Evolutionary conservation across 2,113 vertebrate genomes (phyloP).

Genomic region (Ovibos moschatus): DNA sequence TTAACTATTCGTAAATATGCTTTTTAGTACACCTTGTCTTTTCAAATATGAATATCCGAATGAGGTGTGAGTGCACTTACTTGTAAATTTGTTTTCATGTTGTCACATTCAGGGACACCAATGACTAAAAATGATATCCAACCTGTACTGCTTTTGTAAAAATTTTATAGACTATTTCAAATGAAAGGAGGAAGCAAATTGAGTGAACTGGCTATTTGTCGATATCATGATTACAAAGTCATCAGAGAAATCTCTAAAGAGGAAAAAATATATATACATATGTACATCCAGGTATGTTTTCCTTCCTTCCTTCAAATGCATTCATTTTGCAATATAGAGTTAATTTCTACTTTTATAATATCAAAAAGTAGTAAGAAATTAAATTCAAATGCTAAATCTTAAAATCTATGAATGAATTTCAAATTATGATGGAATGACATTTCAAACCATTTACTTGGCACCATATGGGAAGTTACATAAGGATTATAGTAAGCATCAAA

Average conservation of each 20-base stretch:
- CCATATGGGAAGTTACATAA: conserved; percentile 55
- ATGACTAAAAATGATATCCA: not conserved
- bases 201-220: not conserved
- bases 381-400: conserved; percentile 58
- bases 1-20: not conserved
- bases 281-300: not conserved
- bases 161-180: not conserved
- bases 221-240: not conserved
- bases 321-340: conserved; percentile 11
- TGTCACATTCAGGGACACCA: conserved; percentile 17
- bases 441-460: conserved; percentile 51
- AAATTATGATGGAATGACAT: conserved; percentile 52
- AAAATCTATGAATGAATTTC: conserved; percentile 58
- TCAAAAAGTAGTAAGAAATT: conserved; percentile 55
- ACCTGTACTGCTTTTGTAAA: conserved; percentile 36
- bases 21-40: not conserved
- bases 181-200: not conserved
- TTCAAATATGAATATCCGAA: not conserved
- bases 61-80: not conserved
- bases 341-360: conserved; percentile 45
- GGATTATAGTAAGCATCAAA: conserved; percentile 62
- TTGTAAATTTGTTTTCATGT: conserved; percentile 4
- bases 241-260: not conserved
- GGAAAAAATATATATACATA: not conserved
- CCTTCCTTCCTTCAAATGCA: not conserved